These are phyloP conservation scores for Colletes collaris DNA, from an alignment of 2,888 invertebrate species.

Conservation along the genomic window DNA sequence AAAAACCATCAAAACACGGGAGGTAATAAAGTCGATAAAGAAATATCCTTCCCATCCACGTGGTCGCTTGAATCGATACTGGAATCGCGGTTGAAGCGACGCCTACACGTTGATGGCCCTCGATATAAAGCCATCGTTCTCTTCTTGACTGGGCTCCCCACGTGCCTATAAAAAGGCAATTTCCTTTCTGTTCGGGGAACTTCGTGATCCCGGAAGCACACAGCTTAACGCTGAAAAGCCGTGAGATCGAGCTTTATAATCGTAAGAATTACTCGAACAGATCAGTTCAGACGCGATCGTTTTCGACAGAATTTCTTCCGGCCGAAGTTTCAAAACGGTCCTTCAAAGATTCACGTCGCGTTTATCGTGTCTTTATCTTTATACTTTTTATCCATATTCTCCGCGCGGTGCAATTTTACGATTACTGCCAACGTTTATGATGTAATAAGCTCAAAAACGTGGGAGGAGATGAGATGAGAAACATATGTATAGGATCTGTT, in stretches of 20 bases:
- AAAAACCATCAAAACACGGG: constrained; percentile 18
- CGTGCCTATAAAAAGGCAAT: constrained; percentile 60
- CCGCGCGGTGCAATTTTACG: neutral
- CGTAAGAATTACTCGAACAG: constrained; percentile 31
- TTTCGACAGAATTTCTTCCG: neutral
- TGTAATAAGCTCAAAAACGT: neutral
- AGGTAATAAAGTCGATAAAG: constrained; percentile 49
- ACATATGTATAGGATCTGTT: no score
- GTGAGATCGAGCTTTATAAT: constrained; percentile 36
- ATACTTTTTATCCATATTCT: neutral
- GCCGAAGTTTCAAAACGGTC: neutral
- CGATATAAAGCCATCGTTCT: constrained; percentile 53
- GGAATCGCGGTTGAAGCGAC: constrained; percentile 67
- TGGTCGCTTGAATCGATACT: constrained; percentile 70
- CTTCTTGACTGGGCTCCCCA: constrained; percentile 30
- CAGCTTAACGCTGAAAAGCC: constrained; percentile 9
- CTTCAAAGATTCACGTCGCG: neutral
- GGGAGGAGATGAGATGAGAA: no score
- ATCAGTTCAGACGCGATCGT: constrained; percentile 11
- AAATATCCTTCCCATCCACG: constrained; percentile 54
- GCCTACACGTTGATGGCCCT: constrained; percentile 62
- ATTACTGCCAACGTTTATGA: neutral
- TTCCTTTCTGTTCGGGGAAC: constrained; percentile 42
- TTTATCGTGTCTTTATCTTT: neutral
- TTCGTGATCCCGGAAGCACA: constrained; percentile 4